Conservation (phyloP, 1,140 invertebrate genomes). For the Acyrthosiphon pisum region DNA sequence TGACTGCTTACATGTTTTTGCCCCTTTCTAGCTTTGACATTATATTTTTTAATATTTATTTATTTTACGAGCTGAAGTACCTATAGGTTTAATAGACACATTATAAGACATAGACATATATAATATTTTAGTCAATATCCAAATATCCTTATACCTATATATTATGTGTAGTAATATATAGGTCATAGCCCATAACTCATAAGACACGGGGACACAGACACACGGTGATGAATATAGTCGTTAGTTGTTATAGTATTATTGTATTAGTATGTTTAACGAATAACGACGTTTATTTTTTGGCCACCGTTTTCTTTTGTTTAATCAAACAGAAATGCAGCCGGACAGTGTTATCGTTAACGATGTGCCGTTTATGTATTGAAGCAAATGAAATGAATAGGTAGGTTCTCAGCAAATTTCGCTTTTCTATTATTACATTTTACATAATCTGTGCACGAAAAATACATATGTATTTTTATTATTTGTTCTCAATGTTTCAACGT, state of each 20-base stretch:
- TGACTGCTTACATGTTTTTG: too few species aligned
- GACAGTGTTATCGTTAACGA: neutral
- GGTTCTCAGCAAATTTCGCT: neutral
- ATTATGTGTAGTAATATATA: too few species aligned
- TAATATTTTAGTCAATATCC: too few species aligned
- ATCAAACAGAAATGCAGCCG: neutral
- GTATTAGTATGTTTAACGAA: neutral
- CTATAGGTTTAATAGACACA: too few species aligned
- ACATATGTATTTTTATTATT: neutral
- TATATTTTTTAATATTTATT: too few species aligned
- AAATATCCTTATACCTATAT: too few species aligned
- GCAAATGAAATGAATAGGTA: neutral
- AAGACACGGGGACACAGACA: neutral
- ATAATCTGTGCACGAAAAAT: neutral
- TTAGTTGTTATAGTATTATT: neutral
- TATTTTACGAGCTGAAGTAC: too few species aligned
- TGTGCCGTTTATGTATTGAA: neutral
- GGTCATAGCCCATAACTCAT: too few species aligned
- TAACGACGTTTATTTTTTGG: neutral
- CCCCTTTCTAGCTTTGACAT: too few species aligned
- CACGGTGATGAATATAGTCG: neutral
- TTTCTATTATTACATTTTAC: neutral
- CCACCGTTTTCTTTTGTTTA: constrained; percentile 15
- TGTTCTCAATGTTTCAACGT: neutral
- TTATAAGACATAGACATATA: too few species aligned